Evolutionary conservation across 2,113 vertebrate genomes (phyloP), one percentile per base, ranked within the genome.

Genomic region (Kryptolebias marmoratus): DNA sequence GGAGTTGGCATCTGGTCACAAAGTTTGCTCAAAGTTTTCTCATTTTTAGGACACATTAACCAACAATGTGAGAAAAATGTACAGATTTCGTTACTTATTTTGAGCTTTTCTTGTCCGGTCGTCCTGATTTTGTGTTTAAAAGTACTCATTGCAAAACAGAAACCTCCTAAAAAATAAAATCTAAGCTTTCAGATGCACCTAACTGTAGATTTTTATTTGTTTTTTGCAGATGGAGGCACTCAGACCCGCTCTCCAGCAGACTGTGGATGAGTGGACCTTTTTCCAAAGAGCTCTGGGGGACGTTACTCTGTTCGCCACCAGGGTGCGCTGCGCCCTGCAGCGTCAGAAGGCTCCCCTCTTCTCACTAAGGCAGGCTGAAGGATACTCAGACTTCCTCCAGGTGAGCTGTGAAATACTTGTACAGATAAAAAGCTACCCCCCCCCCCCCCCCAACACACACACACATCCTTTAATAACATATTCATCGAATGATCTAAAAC

Each of bases 361-460:
- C 48, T 96, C 95, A 0, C 14, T 92, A 57, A 85, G 92, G 78
- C 92, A 95, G 86, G 85, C 95, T 72, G 84, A 83, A 44, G 77
- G 59, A 14, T 87, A 93, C 30, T 61, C 93, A 69, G 88, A 94
- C 75, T 89, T 79, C 56, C 93, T 98, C 9, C 94, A 96, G 96
- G 98, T 99, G 91, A 87, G 80, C 7, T 47, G 2, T 36, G 36
- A 39, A 11, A 55, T 9, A 58, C 11, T n/a, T 42, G 11, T 9
- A 2, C 5, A 2, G 42, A 55, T 62, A 30, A 72, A 55, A 36
- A 14, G 14, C 13, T 49, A 31, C 11, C 73, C 27, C 11, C 49
- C 1, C 30, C 58, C 2, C 22, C 22, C 22, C 22, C 22, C 22
- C 22, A 22, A 22, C 22, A 22, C 22, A 22, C 1, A 60, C 3